phyloP scores from a whole-genome alignment of 2,797 vertebrate species.

The Propithecus perrieri region DNA sequence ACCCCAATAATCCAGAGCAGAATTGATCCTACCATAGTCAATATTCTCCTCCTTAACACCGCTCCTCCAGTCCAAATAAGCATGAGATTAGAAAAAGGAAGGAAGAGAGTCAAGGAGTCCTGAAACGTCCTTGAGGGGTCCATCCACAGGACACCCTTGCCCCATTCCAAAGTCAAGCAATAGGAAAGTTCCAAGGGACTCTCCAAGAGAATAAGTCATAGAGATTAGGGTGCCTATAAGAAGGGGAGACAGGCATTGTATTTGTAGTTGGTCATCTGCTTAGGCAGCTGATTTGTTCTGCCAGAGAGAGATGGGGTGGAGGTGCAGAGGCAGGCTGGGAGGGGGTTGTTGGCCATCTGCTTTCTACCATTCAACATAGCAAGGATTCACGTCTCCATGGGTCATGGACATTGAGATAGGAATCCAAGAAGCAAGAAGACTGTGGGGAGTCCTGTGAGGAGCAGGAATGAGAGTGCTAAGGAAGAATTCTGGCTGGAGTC shows the following conservation, averaged over 20 bases:
- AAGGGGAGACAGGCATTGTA: neutral
- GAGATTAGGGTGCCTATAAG: no score
- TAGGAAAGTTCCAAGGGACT: neutral
- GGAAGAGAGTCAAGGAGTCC: neutral
- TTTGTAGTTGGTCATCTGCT: neutral
- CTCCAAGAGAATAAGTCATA: neutral
- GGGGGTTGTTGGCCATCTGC: neutral
- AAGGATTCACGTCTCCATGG: neutral
- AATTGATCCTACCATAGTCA: neutral
- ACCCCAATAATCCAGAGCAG: neutral
- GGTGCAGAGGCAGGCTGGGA: no score
- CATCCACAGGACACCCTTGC: neutral
- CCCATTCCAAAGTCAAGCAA: neutral
- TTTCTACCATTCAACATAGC: neutral
- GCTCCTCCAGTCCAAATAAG: neutral
- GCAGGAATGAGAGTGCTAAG: neutral
- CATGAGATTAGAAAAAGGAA: neutral
- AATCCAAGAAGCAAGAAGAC: neutral
- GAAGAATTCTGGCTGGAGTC: neutral
- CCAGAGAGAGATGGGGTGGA: neutral
- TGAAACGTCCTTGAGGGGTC: neutral
- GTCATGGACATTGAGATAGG: neutral
- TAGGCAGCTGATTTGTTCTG: neutral
- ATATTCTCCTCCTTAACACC: neutral
- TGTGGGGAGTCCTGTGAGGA: neutral